phyloP scores from a whole-genome alignment of 1,140 invertebrate genomes.

The Drosophila sucinea region DNA sequence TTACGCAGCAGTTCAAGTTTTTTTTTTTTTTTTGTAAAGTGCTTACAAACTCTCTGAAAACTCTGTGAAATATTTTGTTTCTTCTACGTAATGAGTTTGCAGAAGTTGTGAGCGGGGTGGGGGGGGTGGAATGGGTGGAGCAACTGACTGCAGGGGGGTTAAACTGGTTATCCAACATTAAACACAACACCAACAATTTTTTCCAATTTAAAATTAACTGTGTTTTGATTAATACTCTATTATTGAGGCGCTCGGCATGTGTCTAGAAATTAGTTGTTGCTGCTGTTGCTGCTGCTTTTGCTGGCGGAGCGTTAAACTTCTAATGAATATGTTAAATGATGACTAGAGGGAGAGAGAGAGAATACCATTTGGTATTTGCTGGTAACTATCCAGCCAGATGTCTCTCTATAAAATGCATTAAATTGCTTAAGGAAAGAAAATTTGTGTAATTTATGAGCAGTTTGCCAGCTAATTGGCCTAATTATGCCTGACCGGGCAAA shows the following conservation, averaged over 20 bases:
- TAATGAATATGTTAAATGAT: constrained; percentile 69
- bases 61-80: constrained; percentile 64
- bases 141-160: neutral
- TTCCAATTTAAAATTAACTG: constrained; percentile 77
- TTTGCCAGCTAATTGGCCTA: constrained; percentile 74
- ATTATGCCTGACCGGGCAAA: constrained; percentile 52
- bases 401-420: constrained; percentile 29
- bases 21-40: constrained; percentile 45
- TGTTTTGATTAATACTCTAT: constrained; percentile 78
- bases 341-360: neutral
- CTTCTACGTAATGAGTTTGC: constrained; percentile 59
- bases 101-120: constrained; percentile 36
- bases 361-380: constrained; percentile 14
- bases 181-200: constrained; percentile 26
- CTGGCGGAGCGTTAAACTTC: constrained; percentile 41
- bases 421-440: constrained; percentile 41
- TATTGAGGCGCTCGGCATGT: constrained; percentile 65
- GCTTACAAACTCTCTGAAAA: constrained; percentile 45
- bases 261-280: constrained; percentile 52
- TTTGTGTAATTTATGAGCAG: constrained; percentile 76
- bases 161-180: constrained; percentile 55
- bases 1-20: constrained; percentile 75
- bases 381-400: neutral
- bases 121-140: neutral
- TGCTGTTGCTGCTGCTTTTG: constrained; percentile 3